Evolutionary conservation across 2,888 invertebrate genomes (phyloP).

Genomic region (Tipula lateralis): DNA sequence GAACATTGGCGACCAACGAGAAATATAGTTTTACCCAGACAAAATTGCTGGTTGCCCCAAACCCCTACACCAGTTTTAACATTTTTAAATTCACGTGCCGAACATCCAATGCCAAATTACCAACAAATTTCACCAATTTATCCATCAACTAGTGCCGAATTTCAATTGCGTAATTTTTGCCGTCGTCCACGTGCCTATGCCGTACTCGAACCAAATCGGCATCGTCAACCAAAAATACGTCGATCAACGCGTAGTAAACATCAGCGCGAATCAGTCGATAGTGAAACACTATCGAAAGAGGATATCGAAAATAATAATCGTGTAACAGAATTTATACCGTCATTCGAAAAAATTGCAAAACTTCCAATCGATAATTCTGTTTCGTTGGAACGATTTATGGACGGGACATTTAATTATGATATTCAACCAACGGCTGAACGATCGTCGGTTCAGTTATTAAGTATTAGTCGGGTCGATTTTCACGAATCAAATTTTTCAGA

Average conservation of each 20-base stretch:
- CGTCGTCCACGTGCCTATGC: conserved; percentile 34
- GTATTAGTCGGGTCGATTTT: conserved; percentile 42
- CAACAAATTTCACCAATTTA: conserved; percentile 28
- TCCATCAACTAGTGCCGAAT: conserved; percentile 19
- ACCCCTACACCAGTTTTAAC: conserved; percentile 29
- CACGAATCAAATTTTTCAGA: conserved; percentile 45
- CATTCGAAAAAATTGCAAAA: conserved; percentile 29
- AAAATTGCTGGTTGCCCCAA: conserved; percentile 30
- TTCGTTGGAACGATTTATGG: conserved; percentile 25
- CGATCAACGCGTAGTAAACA: conserved; percentile 46
- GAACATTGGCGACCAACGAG: neutral
- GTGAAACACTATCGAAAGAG: conserved; percentile 29
- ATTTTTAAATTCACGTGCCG: conserved; percentile 25
- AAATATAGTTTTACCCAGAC: conserved; percentile 12
- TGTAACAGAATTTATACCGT: neutral
- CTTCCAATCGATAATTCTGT: conserved; percentile 30
- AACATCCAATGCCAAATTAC: conserved; percentile 25
- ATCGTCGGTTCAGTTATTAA: conserved; percentile 39
- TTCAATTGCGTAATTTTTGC: neutral
- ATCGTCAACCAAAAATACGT: conserved; percentile 55
- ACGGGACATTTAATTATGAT: conserved; percentile 7
- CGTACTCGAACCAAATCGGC: conserved; percentile 43
- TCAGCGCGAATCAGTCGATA: conserved; percentile 13
- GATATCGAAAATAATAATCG: conserved; percentile 19
- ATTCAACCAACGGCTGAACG: conserved; percentile 27